Conservation (phyloP, 2,113 vertebrate species). For the Dascyllus trimaculatus region DNA sequence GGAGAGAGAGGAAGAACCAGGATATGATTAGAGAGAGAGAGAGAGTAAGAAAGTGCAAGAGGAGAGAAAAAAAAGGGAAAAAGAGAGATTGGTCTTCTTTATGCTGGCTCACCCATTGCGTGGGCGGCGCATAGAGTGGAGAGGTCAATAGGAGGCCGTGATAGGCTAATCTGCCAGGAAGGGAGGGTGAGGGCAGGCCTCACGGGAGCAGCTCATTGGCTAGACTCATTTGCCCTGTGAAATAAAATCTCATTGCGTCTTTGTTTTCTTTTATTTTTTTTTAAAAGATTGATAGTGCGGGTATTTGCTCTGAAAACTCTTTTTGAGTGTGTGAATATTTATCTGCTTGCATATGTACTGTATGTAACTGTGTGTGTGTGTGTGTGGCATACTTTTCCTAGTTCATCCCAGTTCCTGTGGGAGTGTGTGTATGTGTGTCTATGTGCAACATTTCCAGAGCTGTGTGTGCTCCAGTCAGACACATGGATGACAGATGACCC, state of each 20-base stretch:
- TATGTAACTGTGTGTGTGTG: slow-evolving; percentile 28
- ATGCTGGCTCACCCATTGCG: slow-evolving; percentile 77
- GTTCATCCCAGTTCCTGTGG: slow-evolving; percentile 73
- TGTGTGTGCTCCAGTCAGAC: slow-evolving; percentile 75
- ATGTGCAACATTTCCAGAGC: slow-evolving; percentile 62
- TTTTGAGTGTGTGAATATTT: slow-evolving; percentile 70
- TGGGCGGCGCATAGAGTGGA: slow-evolving; percentile 78
- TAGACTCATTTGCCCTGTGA: slow-evolving; percentile 72
- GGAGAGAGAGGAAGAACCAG: slow-evolving; percentile 58
- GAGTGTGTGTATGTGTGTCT: slow-evolving; percentile 57
- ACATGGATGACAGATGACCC: slow-evolving; percentile 84
- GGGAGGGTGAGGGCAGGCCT: slow-evolving; percentile 74
- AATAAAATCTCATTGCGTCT: slow-evolving; percentile 73
- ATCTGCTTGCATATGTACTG: slow-evolving; percentile 57
- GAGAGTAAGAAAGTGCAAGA: slow-evolving; percentile 58
- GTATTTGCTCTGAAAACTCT: slow-evolving; percentile 66
- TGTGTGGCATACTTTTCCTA: slow-evolving; percentile 69
- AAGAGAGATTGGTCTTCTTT: slow-evolving; percentile 66
- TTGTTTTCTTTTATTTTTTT: slow-evolving; percentile 46
- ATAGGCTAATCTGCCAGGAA: slow-evolving; percentile 82
- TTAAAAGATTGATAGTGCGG: slow-evolving; percentile 73
- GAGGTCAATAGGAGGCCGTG: slow-evolving; percentile 78
- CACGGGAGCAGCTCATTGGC: slow-evolving; percentile 78
- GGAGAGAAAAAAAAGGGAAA: slow-evolving; percentile 37
- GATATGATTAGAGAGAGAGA: slow-evolving; percentile 66